These are phyloP conservation scores for Ianthella basta DNA, from an alignment of 37 sponge, comb jelly and placozoan species.

Conservation along the genomic window DNA sequence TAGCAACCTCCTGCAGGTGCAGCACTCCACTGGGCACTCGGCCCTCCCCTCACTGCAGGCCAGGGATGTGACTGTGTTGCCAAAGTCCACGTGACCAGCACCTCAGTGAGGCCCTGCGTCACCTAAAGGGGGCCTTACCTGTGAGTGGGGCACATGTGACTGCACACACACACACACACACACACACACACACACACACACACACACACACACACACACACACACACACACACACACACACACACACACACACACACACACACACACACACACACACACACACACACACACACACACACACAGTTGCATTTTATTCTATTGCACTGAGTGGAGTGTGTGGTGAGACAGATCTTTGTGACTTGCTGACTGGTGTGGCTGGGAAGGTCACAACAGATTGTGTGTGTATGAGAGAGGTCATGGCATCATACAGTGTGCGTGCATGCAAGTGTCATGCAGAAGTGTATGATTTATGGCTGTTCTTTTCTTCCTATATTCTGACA, in stretches of 20 bases:
- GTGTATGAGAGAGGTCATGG: too few relatives aligned
- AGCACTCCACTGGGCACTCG: background rate
- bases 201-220: background rate
- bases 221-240: constrained; percentile 45
- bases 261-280: constrained; percentile 25
- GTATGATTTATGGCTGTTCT: too few relatives aligned
- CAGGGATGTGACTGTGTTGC: constrained; percentile 45
- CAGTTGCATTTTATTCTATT: too few relatives aligned
- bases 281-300: background rate
- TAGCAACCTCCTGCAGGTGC: constrained; percentile 34
- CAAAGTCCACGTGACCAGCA: constrained; percentile 45
- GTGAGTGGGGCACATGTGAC: constrained; percentile 24
- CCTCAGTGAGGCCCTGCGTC: constrained; percentile 18
- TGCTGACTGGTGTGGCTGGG: too few relatives aligned
- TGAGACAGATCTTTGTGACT: too few relatives aligned
- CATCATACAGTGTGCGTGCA: too few relatives aligned
- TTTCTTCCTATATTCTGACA: too few relatives aligned
- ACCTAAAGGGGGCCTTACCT: constrained; percentile 33
- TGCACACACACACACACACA: too few relatives aligned
- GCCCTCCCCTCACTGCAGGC: constrained; percentile 33
- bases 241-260: constrained; percentile 23
- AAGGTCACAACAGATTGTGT: too few relatives aligned
- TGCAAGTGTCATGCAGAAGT: too few relatives aligned
- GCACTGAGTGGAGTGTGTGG: too few relatives aligned
- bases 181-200: too few relatives aligned